Conservation (phyloP, 1,140 invertebrate species). For the Chrysopa pallens region DNA sequence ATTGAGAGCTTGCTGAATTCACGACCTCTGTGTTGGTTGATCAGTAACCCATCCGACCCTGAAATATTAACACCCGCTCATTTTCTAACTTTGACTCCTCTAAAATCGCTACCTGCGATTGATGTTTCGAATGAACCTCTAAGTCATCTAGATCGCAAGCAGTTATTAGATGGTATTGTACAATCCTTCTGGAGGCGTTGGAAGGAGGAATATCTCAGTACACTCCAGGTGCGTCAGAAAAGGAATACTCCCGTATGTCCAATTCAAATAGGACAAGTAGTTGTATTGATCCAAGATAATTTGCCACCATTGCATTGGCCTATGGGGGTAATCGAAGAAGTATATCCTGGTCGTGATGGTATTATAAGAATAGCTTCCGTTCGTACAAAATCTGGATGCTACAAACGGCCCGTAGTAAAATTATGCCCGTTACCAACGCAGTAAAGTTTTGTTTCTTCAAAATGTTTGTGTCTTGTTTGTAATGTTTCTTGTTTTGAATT, state of each 20-base stretch:
- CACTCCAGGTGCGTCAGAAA: conserved; percentile 2
- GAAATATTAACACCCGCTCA: conserved; percentile 16
- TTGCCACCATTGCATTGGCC: conserved; percentile 10
- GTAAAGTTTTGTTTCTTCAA: no score
- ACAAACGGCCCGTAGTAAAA: conserved; percentile 2
- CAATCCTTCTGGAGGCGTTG: conserved; percentile 10
- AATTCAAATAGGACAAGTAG: conserved; percentile 8
- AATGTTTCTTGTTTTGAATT: no score
- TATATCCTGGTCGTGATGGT: conserved; percentile 8
- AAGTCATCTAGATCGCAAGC: conserved; percentile 1
- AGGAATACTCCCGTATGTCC: conserved; percentile 1
- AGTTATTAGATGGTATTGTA: conserved; percentile 4
- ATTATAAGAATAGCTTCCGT: conserved; percentile 6
- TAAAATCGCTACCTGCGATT: conserved; percentile 9
- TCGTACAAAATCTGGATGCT: conserved; percentile 1
- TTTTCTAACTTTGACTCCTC: conserved; percentile 17
- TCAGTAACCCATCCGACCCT: conserved; percentile 11
- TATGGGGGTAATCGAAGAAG: conserved; percentile 19
- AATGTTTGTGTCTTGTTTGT: no score
- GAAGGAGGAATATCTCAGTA: conserved; percentile 6
- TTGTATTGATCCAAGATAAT: conserved; percentile 11
- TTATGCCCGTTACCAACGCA: conserved; percentile 1
- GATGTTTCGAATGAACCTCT: background rate
- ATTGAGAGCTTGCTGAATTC: conserved; percentile 16
- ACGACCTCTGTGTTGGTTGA: conserved; percentile 1